Evolutionary conservation across 2,888 invertebrate genomes (phyloP).

Genomic region (Heterodera filipjevi): DNA sequence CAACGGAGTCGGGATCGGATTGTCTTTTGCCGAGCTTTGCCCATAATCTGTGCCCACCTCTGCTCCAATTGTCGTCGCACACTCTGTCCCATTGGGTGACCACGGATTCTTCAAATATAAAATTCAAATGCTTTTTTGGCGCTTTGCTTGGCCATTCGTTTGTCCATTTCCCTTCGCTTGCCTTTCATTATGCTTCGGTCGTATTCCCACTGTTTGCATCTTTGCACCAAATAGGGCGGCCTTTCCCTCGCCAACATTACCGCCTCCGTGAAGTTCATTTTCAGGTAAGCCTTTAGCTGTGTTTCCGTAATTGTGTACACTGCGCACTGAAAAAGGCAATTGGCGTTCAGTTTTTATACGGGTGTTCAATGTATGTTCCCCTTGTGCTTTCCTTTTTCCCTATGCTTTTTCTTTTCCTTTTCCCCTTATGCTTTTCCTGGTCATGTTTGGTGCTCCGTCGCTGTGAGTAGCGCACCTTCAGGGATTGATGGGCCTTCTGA

Average conservation of each 20-base stretch:
- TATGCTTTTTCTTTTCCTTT: conserved; percentile 37
- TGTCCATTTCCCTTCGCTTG: neutral
- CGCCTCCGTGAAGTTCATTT: conserved; percentile 38
- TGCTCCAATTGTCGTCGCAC: conserved; percentile 61
- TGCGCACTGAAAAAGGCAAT: conserved; percentile 43
- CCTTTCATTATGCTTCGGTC: conserved; percentile 17
- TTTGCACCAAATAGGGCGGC: conserved; percentile 21
- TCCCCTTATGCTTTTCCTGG: conserved; percentile 40
- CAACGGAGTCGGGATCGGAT: too few species aligned
- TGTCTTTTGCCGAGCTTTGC: neutral
- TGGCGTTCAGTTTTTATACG: neutral
- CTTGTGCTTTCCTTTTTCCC: too few species aligned
- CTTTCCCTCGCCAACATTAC: conserved; percentile 27
- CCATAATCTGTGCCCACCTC: conserved; percentile 33
- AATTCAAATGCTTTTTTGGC: neutral
- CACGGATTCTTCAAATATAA: conserved; percentile 42
- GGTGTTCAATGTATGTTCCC: too few species aligned
- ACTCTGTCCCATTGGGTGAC: conserved; percentile 62
- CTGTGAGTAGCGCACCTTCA: conserved; percentile 30
- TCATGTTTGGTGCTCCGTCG: conserved; percentile 33
- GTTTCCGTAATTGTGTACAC: conserved; percentile 49
- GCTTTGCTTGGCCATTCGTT: too few species aligned
- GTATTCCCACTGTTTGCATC: conserved; percentile 10
- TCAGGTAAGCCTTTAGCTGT: conserved; percentile 41
- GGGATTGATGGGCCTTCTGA: conserved; percentile 45